Evolutionary conservation across 2,888 invertebrate genomes (phyloP).

Genomic region (Apeira syringaria): DNA sequence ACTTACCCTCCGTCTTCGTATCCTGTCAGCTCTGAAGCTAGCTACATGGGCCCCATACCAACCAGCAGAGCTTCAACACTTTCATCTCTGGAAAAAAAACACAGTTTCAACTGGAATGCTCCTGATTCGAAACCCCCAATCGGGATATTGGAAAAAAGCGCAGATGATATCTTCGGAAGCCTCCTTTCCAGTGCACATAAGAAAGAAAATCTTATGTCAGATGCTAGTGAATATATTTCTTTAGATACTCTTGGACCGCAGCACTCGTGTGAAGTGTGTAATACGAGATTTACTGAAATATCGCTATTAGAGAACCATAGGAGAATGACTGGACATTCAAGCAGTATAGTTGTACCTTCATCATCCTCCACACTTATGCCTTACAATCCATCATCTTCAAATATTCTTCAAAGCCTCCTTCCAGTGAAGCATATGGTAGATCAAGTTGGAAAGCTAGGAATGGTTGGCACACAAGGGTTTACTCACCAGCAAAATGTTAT

Average conservation of each 20-base stretch:
- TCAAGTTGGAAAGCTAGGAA: constrained; percentile 71
- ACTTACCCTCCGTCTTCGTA: constrained; percentile 52
- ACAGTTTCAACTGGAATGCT: constrained; percentile 77
- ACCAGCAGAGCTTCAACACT: constrained; percentile 30
- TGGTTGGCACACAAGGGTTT: constrained; percentile 58
- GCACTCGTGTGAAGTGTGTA: constrained; percentile 84
- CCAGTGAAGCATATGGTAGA: constrained; percentile 76
- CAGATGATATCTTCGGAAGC: constrained; percentile 77
- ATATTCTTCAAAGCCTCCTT: constrained; percentile 64
- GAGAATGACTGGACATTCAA: constrained; percentile 82
- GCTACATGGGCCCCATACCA: constrained; percentile 40
- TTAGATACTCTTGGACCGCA: constrained; percentile 85
- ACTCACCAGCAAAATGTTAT: constrained; percentile 86
- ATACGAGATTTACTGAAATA: constrained; percentile 83
- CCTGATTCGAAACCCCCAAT: constrained; percentile 72
- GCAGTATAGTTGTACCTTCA: constrained; percentile 55
- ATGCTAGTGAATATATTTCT: constrained; percentile 85
- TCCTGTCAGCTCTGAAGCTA: constrained; percentile 44
- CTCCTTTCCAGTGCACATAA: constrained; percentile 65
- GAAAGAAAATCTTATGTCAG: constrained; percentile 64
- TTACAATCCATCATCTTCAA: constrained; percentile 60
- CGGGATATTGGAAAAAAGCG: constrained; percentile 70
- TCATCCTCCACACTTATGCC: constrained; percentile 61
- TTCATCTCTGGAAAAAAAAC: constrained; percentile 67
- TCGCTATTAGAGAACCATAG: constrained; percentile 80